Conservation (phyloP, 2,797 vertebrate species). For the Myiothlypis coronata region DNA sequence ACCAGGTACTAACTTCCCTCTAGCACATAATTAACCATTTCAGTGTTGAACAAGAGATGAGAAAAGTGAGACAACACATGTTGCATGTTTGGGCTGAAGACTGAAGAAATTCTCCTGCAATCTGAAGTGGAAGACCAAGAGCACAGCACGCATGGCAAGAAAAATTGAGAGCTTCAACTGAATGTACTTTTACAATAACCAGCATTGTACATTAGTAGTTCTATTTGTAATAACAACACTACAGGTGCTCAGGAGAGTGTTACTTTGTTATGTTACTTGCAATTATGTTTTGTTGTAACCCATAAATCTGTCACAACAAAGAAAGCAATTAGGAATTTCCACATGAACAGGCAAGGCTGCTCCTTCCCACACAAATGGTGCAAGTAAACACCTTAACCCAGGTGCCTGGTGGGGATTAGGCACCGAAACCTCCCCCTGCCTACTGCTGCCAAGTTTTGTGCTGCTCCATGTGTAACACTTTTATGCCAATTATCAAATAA, state of each 20-base stretch:
- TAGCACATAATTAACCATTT: background rate
- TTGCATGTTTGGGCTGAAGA: background rate
- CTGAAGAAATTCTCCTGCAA: background rate
- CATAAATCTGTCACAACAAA: conserved; percentile 41
- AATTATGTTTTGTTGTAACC: conserved; percentile 19
- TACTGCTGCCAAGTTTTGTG: conserved; percentile 13
- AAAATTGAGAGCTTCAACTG: background rate
- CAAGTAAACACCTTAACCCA: conserved; percentile 18
- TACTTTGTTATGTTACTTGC: conserved; percentile 21
- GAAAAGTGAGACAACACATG: background rate
- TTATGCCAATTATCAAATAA: conserved; percentile 33
- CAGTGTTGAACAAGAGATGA: background rate
- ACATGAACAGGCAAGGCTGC: conserved; percentile 1
- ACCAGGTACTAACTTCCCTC: background rate
- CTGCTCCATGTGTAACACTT: background rate
- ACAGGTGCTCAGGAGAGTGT: background rate
- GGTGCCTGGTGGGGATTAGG: background rate
- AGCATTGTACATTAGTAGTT: background rate
- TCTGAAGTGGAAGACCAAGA: background rate
- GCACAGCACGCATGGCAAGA: fast-evolving
- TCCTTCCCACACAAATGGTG: conserved; percentile 19
- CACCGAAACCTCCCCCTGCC: background rate
- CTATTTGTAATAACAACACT: background rate
- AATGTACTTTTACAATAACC: background rate
- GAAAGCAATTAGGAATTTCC: conserved; percentile 50